A percentile compares a stretch with the other conserved stretches of the same genome.
Evolutionary conservation across 2,113 vertebrate species (phyloP).

Genomic region (Spilogale gracilis): DNA sequence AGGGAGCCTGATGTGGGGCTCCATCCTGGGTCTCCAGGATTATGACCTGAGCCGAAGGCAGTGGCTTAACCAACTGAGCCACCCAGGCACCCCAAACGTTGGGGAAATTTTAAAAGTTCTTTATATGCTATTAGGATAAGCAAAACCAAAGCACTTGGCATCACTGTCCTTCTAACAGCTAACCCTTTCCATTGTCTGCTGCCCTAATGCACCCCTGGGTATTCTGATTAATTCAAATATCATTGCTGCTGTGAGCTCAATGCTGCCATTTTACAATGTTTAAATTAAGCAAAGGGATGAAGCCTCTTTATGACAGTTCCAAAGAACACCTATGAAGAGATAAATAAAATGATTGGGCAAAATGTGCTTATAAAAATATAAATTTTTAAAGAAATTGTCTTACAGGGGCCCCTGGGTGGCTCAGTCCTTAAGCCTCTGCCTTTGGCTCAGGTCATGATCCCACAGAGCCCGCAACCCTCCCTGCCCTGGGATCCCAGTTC

Average conservation of each 20-base stretch:
- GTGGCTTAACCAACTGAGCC: too few relatives aligned
- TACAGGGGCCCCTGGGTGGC: too few relatives aligned
- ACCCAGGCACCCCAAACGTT: too few relatives aligned
- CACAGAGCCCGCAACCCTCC: too few relatives aligned
- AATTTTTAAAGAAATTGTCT: neutral
- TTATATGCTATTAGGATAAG: neutral
- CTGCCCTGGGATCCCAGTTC: too few relatives aligned
- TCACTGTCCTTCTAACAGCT: neutral
- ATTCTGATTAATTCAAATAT: neutral
- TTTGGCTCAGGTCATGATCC: too few relatives aligned
- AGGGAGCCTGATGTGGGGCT: too few relatives aligned
- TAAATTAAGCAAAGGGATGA: neutral
- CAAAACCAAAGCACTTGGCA: neutral
- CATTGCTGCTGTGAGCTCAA: neutral
- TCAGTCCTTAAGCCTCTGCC: too few relatives aligned
- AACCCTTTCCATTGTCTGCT: neutral
- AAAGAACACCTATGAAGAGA: neutral
- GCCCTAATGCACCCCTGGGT: neutral
- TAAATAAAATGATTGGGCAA: neutral
- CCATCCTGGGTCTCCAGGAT: too few relatives aligned
- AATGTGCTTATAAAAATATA: slow-evolving; percentile 1
- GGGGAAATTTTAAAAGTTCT: neutral
- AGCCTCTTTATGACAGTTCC: neutral
- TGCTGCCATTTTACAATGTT: neutral
- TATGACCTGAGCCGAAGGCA: too few relatives aligned